These are phyloP conservation scores for Pipistrellus pipistrellus DNA, from an alignment of 2,797 vertebrate genomes.

Conservation along the genomic window DNA sequence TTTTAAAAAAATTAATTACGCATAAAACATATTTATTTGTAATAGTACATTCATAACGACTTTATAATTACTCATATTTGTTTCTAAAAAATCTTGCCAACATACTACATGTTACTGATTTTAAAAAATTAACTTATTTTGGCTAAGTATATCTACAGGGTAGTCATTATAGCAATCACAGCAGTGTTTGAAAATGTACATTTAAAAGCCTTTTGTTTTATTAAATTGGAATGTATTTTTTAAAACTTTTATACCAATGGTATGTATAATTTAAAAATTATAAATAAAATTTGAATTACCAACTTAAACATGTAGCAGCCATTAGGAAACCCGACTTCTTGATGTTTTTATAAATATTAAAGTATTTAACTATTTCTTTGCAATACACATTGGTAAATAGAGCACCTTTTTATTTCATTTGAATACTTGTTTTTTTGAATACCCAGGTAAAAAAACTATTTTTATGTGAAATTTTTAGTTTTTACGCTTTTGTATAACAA, in stretches of 20 bases:
- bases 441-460: constrained; percentile 40
- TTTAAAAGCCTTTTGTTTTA: constrained; percentile 85
- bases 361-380: constrained; percentile 65
- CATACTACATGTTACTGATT: constrained; percentile 78
- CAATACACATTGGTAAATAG: constrained; percentile 35
- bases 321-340: constrained; percentile 52
- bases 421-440: constrained; percentile 54
- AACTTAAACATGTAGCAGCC: constrained; percentile 69
- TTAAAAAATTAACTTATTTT: constrained; percentile 88
- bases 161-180: constrained; percentile 80
- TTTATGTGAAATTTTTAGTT: constrained; percentile 71
- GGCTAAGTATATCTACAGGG: constrained; percentile 81
- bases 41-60: constrained; percentile 70
- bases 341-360: constrained; percentile 63
- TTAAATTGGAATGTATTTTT: constrained; percentile 87
- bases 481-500: constrained; percentile 63
- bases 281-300: constrained; percentile 86
- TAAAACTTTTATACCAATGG: constrained; percentile 86
- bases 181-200: constrained; percentile 86
- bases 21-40: constrained; percentile 87
- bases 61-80: constrained; percentile 70
- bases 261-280: constrained; percentile 86
- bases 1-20: constrained; percentile 59
- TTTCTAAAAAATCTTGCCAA: constrained; percentile 84
- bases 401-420: constrained; percentile 69